Evolutionary conservation across 2,113 vertebrate species (phyloP).

Genomic region (Dascyllus trimaculatus): DNA sequence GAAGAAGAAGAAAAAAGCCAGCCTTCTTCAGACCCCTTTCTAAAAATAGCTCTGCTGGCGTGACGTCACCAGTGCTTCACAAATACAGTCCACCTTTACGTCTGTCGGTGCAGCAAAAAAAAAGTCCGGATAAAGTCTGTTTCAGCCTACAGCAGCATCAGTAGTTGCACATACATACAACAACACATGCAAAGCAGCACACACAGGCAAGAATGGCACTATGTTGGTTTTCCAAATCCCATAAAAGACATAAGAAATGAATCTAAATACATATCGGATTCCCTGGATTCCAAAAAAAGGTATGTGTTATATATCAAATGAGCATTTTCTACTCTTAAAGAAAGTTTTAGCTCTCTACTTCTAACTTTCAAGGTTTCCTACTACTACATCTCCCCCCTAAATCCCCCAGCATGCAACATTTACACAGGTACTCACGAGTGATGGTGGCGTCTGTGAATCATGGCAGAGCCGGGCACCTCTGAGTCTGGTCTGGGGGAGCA

Average conservation of each 20-base stretch:
- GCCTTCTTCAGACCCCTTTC: slow-evolving; percentile 67
- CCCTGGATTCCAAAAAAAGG: background rate
- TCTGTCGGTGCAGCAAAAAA: slow-evolving; percentile 48
- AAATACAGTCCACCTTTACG: slow-evolving; percentile 63
- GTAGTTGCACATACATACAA: slow-evolving; percentile 7
- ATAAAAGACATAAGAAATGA: background rate
- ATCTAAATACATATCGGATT: background rate
- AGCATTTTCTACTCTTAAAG: background rate
- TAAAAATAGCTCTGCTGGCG: slow-evolving; percentile 71
- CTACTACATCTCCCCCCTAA: background rate
- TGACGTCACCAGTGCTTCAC: slow-evolving; percentile 78
- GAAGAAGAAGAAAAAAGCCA: slow-evolving; percentile 5
- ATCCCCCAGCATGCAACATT: slow-evolving; percentile 39
- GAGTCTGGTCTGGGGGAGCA: slow-evolving; percentile 56
- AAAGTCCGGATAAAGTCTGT: slow-evolving; percentile 41
- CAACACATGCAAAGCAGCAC: slow-evolving; percentile 1
- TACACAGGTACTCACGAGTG: slow-evolving; percentile 91
- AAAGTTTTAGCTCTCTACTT: background rate
- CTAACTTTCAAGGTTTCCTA: background rate
- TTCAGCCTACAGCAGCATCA: slow-evolving; percentile 14
- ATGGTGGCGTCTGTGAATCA: slow-evolving; percentile 89
- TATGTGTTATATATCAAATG: background rate
- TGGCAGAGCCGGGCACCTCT: slow-evolving; percentile 73
- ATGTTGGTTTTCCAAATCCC: no score
- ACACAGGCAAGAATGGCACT: background rate